phyloP scores from a whole-genome alignment of 2,797 vertebrate genomes.

The Pteropus rufus region DNA sequence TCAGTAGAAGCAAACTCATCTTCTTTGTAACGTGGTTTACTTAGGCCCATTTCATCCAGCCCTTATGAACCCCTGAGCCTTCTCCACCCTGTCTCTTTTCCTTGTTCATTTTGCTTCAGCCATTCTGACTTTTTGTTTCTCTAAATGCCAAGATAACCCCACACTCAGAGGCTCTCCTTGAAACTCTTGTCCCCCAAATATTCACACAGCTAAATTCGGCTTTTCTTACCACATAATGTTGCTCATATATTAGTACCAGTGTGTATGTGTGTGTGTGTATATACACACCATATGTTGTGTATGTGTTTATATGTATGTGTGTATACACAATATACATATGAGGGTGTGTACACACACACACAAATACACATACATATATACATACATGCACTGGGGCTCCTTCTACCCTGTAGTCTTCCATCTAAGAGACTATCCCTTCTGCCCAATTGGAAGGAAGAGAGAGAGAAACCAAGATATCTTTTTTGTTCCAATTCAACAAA shows the following conservation, averaged over 20 bases:
- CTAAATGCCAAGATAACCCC: neutral
- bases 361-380: accelerated
- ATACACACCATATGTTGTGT: neutral
- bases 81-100: neutral
- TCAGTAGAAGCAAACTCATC: neutral
- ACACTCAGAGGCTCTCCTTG: neutral
- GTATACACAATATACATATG: neutral
- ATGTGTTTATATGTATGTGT: neutral
- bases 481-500: neutral
- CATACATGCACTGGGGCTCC: too few relatives aligned
- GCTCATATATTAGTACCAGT: neutral
- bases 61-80: neutral
- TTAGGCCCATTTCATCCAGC: neutral
- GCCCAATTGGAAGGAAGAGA: neutral
- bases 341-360: neutral
- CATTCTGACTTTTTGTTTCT: neutral
- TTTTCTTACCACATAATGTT: neutral
- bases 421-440: neutral
- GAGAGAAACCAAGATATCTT: neutral
- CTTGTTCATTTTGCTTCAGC: neutral
- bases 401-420: neutral
- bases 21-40: neutral
- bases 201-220: neutral
- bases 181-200: neutral
- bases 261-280: neutral